Percentiles rank a stretch among this genome's conserved stretches.
Evolutionary conservation across 2,113 vertebrate species (phyloP).

Genomic region (Sula dactylatra): DNA sequence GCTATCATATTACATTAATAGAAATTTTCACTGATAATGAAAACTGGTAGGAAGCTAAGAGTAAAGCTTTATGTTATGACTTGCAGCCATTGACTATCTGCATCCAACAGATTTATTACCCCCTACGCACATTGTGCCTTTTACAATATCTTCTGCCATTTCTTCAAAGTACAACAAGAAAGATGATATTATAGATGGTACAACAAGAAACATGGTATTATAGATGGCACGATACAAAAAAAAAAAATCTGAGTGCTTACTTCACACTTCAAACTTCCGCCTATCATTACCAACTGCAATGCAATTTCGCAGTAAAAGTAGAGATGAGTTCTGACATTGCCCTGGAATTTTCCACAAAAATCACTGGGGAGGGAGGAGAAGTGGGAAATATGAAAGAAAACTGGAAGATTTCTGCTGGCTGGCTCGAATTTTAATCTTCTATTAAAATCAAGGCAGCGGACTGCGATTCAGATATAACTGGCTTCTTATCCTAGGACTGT

Average conservation of each 20-base stretch:
- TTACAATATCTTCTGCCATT: conserved; percentile 33
- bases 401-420: not conserved
- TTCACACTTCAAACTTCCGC: not conserved
- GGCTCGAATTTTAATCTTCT: not conserved
- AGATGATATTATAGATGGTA: not conserved
- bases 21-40: conserved; percentile 69
- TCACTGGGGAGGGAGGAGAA: rapidly evolving
- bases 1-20: conserved; percentile 48
- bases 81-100: conserved; percentile 57
- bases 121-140: conserved; percentile 33
- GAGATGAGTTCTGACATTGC: not conserved
- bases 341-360: not conserved
- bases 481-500: not conserved
- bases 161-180: conserved; percentile 29
- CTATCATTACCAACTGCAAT: not conserved
- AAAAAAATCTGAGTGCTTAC: not conserved
- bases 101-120: conserved; percentile 60
- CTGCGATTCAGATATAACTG: not conserved
- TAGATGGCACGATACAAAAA: not conserved
- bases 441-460: not conserved
- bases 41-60: conserved; percentile 63
- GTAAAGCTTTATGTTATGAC: conserved; percentile 63
- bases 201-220: not conserved
- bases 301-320: not conserved
- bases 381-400: not conserved